Conservation (phyloP, 2,888 invertebrate genomes). For the Rhodophaea formosa region DNA sequence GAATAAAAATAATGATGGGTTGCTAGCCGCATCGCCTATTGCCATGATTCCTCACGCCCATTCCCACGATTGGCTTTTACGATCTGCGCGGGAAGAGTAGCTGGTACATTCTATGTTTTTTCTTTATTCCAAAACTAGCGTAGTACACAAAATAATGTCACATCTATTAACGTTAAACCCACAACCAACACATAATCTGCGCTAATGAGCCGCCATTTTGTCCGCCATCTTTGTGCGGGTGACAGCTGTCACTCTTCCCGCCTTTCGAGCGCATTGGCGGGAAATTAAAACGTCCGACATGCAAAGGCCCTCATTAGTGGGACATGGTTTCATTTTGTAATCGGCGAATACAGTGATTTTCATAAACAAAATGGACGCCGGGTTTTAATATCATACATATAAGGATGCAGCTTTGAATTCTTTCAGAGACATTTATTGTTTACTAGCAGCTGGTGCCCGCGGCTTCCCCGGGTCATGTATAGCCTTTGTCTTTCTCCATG, state of each 20-base stretch:
- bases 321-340: neutral
- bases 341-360: neutral
- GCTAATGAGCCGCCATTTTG: conserved; percentile 34
- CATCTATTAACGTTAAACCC: neutral
- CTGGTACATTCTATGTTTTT: no score
- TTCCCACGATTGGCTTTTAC: no score
- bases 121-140: no score
- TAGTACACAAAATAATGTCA: neutral
- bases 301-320: conserved; percentile 10
- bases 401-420: no score
- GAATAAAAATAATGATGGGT: no score
- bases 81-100: no score
- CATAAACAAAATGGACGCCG: neutral
- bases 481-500: no score
- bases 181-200: conserved; percentile 12
- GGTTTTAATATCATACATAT: neutral
- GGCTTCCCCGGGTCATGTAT: no score
- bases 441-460: no score
- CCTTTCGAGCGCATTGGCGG: conserved; percentile 27
- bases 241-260: conserved; percentile 42
- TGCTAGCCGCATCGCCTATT: no score
- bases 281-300: conserved; percentile 12
- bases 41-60: no score
- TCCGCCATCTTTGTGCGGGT: conserved; percentile 36
- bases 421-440: no score